Evolutionary conservation across 2,113 vertebrate genomes (phyloP), one percentile per base, ranked within the genome.

Genomic region (Cryptotis parvus): DNA sequence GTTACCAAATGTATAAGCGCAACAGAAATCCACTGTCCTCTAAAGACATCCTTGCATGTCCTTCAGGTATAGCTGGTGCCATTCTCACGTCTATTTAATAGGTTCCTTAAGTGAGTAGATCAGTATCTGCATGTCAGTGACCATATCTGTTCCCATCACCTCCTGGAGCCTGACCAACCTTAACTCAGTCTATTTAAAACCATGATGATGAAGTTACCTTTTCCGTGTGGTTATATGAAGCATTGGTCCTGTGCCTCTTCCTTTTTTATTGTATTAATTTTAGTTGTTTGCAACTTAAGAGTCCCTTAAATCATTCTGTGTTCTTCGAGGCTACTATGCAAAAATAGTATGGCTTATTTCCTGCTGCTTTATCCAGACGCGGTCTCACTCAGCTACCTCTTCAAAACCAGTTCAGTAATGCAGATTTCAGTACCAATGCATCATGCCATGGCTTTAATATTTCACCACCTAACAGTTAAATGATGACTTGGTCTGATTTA

Each of bases 351-450:
- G 61, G 29, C 76, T 81, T 75, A 74, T 93, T 94, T 95, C 95
- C 95, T 96, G 95, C 90, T 95, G 94, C 91, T 93, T 92, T 95
- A 84, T 93, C 49, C 26, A 95, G 91, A 66, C 89, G 74, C 81
- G 41, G 39, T 41, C 74, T 92, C 22, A 41, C 70, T 15, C 82
- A 33, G 31, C 49, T 68, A 27, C 93, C 65, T 70, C 77, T 87
- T 84, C 75, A 84, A 92, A 92, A 81, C 89, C 69, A 65, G 7
- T 70, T 88, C 85, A 94, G 88, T 94, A 91, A 91, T 92, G 66
- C 66, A 70, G 80, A 39, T 90, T 89, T 93, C 92, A 76, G 88
- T 94, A 84, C 88, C 83, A 55, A 73, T 91, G 76, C 76, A 84
- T 94, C 85, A 90, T 43, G 33, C 35, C 70, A 14, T 45, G 72